phyloP scores from a whole-genome alignment of 1,140 invertebrate genomes.

The Halictus rubicundus region DNA sequence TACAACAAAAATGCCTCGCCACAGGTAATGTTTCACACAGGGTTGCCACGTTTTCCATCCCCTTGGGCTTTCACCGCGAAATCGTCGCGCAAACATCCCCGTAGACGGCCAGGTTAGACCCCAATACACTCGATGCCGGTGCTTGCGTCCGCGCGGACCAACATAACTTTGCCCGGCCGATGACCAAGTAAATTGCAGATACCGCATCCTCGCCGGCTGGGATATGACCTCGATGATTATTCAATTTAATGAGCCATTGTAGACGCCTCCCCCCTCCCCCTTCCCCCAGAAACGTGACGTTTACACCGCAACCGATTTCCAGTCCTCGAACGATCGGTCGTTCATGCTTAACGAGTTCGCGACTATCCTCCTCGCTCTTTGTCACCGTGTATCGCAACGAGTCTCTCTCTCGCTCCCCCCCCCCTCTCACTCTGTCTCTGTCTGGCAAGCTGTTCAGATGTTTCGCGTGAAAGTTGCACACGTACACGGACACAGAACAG shows the following conservation, averaged over 20 bases:
- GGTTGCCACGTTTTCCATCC: background rate
- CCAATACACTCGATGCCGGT: slow-evolving; percentile 29
- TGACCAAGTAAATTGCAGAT: slow-evolving; percentile 65
- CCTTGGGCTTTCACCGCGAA: background rate
- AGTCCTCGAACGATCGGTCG: slow-evolving; percentile 52
- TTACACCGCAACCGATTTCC: slow-evolving; percentile 68
- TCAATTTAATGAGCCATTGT: slow-evolving; percentile 73
- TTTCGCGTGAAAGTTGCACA: slow-evolving; percentile 19
- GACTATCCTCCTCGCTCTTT: background rate
- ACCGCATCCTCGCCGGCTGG: slow-evolving; percentile 47
- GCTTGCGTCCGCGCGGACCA: slow-evolving; percentile 18
- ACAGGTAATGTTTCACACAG: no score
- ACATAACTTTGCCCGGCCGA: slow-evolving; percentile 46
- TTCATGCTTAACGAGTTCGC: slow-evolving; percentile 64
- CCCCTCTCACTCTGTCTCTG: no score
- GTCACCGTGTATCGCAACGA: background rate
- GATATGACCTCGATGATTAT: slow-evolving; percentile 69
- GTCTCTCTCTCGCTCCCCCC: background rate
- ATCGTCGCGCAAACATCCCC: slow-evolving; percentile 9
- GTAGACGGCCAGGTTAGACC: slow-evolving; percentile 2
- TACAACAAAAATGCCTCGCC: no score
- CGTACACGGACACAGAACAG: background rate
- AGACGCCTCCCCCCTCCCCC: no score
- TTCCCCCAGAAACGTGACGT: slow-evolving; percentile 72
- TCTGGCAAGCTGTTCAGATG: background rate